Base-by-base conservation (phyloP, 2,113 vertebrate genomes). In the Taxidea taxus region DNA sequence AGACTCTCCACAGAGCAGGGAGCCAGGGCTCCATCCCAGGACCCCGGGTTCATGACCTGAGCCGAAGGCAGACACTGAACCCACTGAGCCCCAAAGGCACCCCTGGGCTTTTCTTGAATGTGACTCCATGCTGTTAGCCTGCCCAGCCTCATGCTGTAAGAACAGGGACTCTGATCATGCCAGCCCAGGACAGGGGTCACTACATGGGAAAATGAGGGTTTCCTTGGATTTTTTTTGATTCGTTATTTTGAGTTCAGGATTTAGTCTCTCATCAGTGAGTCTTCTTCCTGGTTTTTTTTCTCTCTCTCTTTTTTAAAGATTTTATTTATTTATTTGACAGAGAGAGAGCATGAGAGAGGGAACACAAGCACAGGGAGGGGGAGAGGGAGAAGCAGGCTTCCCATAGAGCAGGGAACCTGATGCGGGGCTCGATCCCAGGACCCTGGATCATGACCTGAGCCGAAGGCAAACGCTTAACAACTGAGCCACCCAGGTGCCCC, bases 211-310 rank as follows among this genome's bases (percentile, higher is more conserved):
- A 72, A 82, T 9, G 47, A 93, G 39, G 9, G 18, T 88, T 72
- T 91, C 58, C 31, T 86, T 39, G 39, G 8, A 37, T 90, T 39
- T n/a, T 85, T 87, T 87, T 80, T 86, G 70, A 81, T 42, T 82
- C 77, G 37, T 64, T 94, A n/a, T 72, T 94, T 88, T 81, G 39
- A 68, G 29, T 75, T 95, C 29, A 87, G 51, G 29, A 34, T 92
- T 97, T 96, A 51, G 90, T 70, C 25, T 49, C 47, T 94, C 34
- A 27, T 66, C 51, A 39, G 3, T 7, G n/a, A 34, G 49, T n/a
- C 66, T 94, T 91, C 72, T 27, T 94, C 72, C 64, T 94, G 56
- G 23, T 80, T 97, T 93, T 82, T 87, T 54, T 54, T 18, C 2
- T 54, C 0, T 54, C 51, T 54, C 5, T 51, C 15, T 51, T 54